A percentile compares a stretch with the other conserved stretches of the same genome.
Evolutionary conservation across 2,797 vertebrate species (phyloP).

Genomic region (Siniperca scherzeri): DNA sequence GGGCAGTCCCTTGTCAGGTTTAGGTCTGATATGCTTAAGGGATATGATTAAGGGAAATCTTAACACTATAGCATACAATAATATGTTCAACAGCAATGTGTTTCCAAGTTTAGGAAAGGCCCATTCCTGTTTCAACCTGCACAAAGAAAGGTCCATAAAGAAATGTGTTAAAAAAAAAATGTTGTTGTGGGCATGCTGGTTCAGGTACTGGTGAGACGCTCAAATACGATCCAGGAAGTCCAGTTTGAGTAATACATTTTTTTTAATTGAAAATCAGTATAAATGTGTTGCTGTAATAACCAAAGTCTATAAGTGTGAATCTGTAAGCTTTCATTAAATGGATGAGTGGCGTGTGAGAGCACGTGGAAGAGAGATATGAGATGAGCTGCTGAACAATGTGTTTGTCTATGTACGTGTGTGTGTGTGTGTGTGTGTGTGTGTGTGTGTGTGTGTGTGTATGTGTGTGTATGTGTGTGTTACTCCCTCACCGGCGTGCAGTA

Average conservation of each 20-base stretch:
- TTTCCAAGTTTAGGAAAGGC: background rate
- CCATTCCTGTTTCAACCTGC: background rate
- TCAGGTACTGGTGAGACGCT: background rate
- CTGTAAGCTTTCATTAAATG: constrained; percentile 52
- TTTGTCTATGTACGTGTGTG: constrained; percentile 10
- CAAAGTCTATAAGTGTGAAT: constrained; percentile 24
- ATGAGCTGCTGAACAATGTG: constrained; percentile 42
- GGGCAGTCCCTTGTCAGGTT: background rate
- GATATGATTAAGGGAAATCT: background rate
- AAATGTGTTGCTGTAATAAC: constrained; percentile 23
- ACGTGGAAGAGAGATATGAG: constrained; percentile 59
- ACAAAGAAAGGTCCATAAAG: background rate
- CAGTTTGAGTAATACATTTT: background rate
- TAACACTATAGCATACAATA: background rate
- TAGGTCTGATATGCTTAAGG: background rate
- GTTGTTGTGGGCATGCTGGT: background rate
- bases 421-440: constrained; percentile 33
- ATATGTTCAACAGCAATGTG: background rate
- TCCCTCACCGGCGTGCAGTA: constrained; percentile 97
- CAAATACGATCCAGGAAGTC: background rate
- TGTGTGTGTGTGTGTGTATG: constrained; percentile 39
- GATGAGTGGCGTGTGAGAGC: constrained; percentile 48
- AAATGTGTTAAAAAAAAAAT: background rate
- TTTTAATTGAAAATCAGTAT: background rate
- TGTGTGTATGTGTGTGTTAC: constrained; percentile 37